phyloP scores from a whole-genome alignment of 2,888 invertebrate species.

The Eupsilia transversa region DNA sequence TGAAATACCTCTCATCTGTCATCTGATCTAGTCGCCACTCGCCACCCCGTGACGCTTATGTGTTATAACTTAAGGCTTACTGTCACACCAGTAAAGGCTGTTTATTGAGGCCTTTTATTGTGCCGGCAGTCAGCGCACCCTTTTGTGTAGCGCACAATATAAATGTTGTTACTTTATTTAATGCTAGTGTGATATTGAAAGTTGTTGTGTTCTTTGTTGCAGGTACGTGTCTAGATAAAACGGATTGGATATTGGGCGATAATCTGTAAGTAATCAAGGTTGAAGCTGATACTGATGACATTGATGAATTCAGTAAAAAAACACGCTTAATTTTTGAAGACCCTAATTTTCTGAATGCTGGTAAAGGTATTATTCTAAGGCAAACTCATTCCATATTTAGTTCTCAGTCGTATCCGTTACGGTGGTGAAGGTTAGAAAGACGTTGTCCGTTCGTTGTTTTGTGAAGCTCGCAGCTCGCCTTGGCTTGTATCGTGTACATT shows the following conservation, averaged over 20 bases:
- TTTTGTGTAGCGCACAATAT: constrained; percentile 75
- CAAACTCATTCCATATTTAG: constrained; percentile 29
- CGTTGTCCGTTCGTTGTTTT: constrained; percentile 67
- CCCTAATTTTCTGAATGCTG: constrained; percentile 3
- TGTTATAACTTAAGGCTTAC: constrained; percentile 85
- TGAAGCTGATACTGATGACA: constrained; percentile 34
- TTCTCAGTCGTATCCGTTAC: constrained; percentile 74
- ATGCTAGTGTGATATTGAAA: constrained; percentile 71
- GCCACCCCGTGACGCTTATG: constrained; percentile 81
- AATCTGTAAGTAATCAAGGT: constrained; percentile 64
- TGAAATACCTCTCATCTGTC: constrained; percentile 85
- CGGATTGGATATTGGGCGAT: constrained; percentile 45
- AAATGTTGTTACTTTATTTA: constrained; percentile 70
- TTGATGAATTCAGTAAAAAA: constrained; percentile 18
- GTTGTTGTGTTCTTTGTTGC: constrained; percentile 79
- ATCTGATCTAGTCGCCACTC: constrained; percentile 81
- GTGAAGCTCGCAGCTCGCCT: constrained; percentile 59
- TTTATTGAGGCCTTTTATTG: constrained; percentile 84
- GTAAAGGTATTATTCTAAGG: constrained; percentile 15
- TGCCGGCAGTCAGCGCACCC: constrained; percentile 71
- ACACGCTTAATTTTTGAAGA: neutral
- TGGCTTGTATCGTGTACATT: constrained; percentile 57
- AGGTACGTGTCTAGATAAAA: constrained; percentile 78
- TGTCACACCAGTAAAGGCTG: constrained; percentile 81
- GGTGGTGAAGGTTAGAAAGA: constrained; percentile 76